Evolutionary conservation across 2,888 invertebrate species (phyloP).

Genomic region (Julus scandinavius): DNA sequence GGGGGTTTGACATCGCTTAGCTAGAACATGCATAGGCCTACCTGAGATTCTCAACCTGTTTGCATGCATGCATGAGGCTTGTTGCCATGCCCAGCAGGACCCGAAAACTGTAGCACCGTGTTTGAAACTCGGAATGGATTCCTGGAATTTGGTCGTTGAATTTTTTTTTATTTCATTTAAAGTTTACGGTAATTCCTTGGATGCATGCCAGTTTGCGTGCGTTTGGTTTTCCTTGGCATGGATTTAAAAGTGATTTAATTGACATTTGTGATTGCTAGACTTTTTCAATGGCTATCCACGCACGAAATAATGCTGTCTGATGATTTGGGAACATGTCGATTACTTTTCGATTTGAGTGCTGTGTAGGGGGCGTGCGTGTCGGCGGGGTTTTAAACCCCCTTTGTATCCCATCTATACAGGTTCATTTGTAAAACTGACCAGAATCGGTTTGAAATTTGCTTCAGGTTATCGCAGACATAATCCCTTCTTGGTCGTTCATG

Average conservation of each 20-base stretch:
- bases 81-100: not conserved
- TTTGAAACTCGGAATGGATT: not conserved
- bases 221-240: not conserved
- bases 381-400: not conserved
- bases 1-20: not conserved
- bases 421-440: no score
- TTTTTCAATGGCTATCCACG: not conserved
- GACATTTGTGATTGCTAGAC: not conserved
- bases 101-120: not conserved
- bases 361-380: not conserved
- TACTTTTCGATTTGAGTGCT: not conserved
- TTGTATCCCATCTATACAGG: no score
- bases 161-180: not conserved
- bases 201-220: not conserved
- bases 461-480: not conserved
- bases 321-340: not conserved
- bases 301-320: not conserved
- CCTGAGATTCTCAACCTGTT: not conserved
- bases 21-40: not conserved
- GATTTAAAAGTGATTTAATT: not conserved
- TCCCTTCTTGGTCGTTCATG: no score
- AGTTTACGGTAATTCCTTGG: conserved; percentile 3
- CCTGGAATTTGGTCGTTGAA: not conserved
- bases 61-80: not conserved
- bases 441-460: not conserved